Evolutionary conservation across 2,113 vertebrate species (phyloP).

Genomic region (Megaceryle maxima): DNA sequence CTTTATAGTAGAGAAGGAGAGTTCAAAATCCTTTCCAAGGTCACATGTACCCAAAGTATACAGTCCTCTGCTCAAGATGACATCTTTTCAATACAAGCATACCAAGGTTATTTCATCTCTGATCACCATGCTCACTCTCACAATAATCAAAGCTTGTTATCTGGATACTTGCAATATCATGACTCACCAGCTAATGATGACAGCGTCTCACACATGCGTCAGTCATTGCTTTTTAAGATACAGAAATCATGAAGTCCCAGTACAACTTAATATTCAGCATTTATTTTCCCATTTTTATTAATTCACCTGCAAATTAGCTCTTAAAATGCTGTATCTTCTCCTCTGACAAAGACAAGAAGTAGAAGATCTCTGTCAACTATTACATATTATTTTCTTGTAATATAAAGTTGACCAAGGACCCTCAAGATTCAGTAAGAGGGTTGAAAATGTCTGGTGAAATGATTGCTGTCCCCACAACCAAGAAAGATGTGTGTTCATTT

Average conservation of each 20-base stretch:
- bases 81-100: neutral
- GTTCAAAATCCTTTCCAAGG: neutral
- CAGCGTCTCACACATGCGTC: slow-evolving; percentile 45
- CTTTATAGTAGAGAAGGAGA: neutral
- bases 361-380: neutral
- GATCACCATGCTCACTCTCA: neutral
- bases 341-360: neutral
- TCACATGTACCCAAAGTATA: neutral
- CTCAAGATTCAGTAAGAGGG: neutral
- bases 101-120: slow-evolving; percentile 38
- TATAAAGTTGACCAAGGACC: neutral
- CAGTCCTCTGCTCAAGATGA: neutral
- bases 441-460: neutral
- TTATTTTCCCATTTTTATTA: neutral
- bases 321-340: neutral
- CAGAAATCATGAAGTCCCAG: neutral
- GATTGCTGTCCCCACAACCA: neutral
- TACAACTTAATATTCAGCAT: neutral
- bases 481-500: neutral
- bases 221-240: slow-evolving; percentile 33
- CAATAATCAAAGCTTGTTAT: slow-evolving; percentile 45
- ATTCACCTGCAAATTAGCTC: neutral
- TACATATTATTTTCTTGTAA: neutral
- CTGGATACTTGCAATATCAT: slow-evolving; percentile 34
- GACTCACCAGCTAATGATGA: slow-evolving; percentile 49